Evolutionary conservation across 2,113 vertebrate species (phyloP), one percentile per base, ranked within the genome.

Genomic region (Perognathus longimembris): DNA sequence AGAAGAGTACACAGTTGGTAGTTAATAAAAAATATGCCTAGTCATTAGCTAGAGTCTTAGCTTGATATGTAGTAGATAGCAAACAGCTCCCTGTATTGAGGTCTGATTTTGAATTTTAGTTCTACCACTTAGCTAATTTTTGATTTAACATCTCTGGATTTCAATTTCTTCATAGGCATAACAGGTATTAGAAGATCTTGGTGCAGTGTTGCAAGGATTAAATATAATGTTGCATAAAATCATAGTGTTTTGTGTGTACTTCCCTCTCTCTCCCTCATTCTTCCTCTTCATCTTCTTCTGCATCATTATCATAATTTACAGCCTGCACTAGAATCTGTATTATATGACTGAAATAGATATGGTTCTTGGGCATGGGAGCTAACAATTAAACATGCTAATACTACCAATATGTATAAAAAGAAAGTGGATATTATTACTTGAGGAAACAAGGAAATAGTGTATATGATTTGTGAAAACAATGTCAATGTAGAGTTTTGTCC

Each of bases 291-390:
- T 59, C 57, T 71, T 83, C 8, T 2, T 85, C 22, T 45, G 9
- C 38, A 67, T 85, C 21, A 73, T 30, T 30, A 69, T 76, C 50
- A 40, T 40, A 94, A 80, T 42, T 79, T 45, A 38, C 5, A 73
- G 45, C 6, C 54, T 82, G n/a, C 64, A 45, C 75, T 70, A 54
- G 40, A 81, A 10, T 77, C 36, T 59, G 4, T 73, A 38, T 45
- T 69, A 69, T 85, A 20, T 96, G 64, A 92, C 11, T 88, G 64
- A 90, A 85, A 64, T 30, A 45, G 50, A 91, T 63, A 69, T 79
- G 14, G 7, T 36, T 32, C 26, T 88, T 82, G 50, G 71, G 15
- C 3, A 88, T 69, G 22, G 38, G 34, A 26, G 1, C 24, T 26
- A 67, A 83, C 9, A 71, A 70, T 40, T 63, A 94, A 67, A 89